Percentiles rank a stretch among this genome's conserved stretches.
Evolutionary conservation across 2,113 vertebrate genomes (phyloP).

Genomic region (Stercorarius parasiticus): DNA sequence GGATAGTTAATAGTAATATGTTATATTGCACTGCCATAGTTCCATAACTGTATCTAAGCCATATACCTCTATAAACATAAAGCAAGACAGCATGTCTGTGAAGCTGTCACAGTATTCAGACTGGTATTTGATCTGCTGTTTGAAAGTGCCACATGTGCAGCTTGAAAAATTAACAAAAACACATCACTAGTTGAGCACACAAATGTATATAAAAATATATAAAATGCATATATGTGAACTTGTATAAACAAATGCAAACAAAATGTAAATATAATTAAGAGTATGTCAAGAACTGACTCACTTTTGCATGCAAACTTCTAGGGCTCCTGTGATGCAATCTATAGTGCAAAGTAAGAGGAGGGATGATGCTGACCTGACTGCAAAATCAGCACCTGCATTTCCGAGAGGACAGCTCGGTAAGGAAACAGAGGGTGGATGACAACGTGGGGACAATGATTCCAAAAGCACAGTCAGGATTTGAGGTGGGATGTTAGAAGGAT

Average conservation of each 20-base stretch:
- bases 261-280: neutral
- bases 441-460: accelerated
- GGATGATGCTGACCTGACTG: neutral
- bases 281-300: neutral
- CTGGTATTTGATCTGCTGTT: neutral
- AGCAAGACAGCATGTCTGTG: neutral
- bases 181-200: neutral
- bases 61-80: neutral
- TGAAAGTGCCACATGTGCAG: neutral
- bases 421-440: neutral
- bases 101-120: neutral
- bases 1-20: neutral
- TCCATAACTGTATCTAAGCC: neutral
- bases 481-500: neutral
- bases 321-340: neutral
- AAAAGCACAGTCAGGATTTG: neutral
- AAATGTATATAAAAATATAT: neutral
- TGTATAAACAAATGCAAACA: neutral
- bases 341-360: neutral
- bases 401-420: neutral
- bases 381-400: neutral
- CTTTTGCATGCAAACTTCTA: neutral
- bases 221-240: neutral
- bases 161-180: neutral
- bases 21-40: neutral